These are phyloP conservation scores for Idaea aversata DNA, from an alignment of 2,888 invertebrate species.

Conservation along the genomic window DNA sequence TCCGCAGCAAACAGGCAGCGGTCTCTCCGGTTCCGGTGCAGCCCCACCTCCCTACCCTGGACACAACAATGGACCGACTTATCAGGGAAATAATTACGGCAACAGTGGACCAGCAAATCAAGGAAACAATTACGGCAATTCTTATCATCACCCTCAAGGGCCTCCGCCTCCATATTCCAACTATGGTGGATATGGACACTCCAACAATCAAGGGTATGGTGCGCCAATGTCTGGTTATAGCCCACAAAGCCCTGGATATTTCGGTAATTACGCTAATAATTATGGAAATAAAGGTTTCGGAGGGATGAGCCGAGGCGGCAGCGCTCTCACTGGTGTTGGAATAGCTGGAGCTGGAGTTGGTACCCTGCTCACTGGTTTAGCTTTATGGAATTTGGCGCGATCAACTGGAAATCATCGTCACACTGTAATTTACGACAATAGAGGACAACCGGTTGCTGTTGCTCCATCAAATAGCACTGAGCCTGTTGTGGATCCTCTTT, in stretches of 20 bases:
- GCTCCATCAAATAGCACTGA: constrained; percentile 58
- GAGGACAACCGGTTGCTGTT: constrained; percentile 70
- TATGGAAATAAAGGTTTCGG: constrained; percentile 55
- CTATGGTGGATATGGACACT: constrained; percentile 38
- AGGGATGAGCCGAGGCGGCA: constrained; percentile 57
- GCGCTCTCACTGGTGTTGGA: constrained; percentile 64
- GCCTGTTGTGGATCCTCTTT: constrained; percentile 56
- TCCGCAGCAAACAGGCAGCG: constrained; percentile 29
- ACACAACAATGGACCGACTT: constrained; percentile 26
- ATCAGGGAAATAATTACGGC: constrained; percentile 14
- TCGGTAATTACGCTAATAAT: constrained; percentile 59
- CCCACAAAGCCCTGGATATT: constrained; percentile 65
- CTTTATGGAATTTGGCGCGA: constrained; percentile 74
- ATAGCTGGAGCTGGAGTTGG: constrained; percentile 74
- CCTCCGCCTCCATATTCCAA: constrained; percentile 61
- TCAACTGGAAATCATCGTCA: constrained; percentile 67
- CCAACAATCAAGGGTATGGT: constrained; percentile 46
- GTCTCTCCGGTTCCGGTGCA: constrained; percentile 39
- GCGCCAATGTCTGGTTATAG: constrained; percentile 58
- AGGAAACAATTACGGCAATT: constrained; percentile 44
- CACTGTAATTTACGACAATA: constrained; percentile 72
- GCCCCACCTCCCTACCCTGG: constrained; percentile 52
- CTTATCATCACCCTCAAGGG: constrained; percentile 55
- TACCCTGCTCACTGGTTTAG: constrained; percentile 71
- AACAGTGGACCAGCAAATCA: constrained; percentile 38